Evolutionary conservation across 2,888 invertebrate species (phyloP).

Genomic region (Pyralis farinalis): DNA sequence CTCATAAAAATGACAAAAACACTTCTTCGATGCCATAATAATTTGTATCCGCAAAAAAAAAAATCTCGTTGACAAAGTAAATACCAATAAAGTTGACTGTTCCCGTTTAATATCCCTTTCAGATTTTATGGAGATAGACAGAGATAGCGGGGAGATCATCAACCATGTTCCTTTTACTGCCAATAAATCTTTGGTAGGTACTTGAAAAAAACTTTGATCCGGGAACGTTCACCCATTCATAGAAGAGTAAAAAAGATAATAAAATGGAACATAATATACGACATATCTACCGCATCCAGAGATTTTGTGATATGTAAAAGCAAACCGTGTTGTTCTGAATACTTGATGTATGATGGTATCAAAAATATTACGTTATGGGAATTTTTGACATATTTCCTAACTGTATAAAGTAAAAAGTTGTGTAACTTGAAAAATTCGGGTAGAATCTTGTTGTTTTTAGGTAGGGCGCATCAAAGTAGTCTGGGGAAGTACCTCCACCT

Average conservation of each 20-base stretch:
- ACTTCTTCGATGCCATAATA: not conserved
- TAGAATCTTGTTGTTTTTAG: too few relatives aligned
- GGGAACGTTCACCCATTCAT: constrained; percentile 1
- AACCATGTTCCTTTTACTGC: constrained; percentile 26
- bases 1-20: constrained; percentile 14
- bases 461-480: too few relatives aligned
- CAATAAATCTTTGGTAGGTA: constrained; percentile 17
- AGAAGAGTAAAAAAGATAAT: not conserved
- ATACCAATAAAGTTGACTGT: constrained; percentile 34
- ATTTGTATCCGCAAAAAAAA: not conserved
- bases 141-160: constrained; percentile 22
- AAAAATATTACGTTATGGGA: too few relatives aligned
- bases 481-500: too few relatives aligned
- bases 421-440: too few relatives aligned
- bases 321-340: too few relatives aligned
- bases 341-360: too few relatives aligned
- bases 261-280: not conserved
- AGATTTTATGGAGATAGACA: constrained; percentile 33
- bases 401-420: too few relatives aligned
- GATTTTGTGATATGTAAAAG: too few relatives aligned
- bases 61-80: constrained; percentile 18
- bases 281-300: too few relatives aligned
- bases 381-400: too few relatives aligned
- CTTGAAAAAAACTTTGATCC: constrained; percentile 3
- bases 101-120: constrained; percentile 32